Evolutionary conservation across 2,113 vertebrate genomes (phyloP).

Genomic region (Equus quagga): DNA sequence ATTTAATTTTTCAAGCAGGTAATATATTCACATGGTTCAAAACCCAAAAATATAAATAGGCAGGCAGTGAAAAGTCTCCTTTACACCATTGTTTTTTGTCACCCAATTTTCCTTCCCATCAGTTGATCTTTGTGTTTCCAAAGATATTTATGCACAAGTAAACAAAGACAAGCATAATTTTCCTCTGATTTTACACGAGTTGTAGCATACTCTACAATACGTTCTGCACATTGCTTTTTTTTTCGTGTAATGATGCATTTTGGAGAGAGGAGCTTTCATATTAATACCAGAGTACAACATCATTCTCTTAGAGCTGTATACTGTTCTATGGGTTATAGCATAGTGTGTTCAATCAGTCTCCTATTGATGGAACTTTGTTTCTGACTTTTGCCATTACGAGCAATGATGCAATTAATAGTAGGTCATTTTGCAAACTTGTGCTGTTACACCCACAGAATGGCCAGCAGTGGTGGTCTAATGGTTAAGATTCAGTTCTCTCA

Average conservation of each 20-base stretch:
- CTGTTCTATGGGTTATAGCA: background rate
- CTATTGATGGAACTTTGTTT: background rate
- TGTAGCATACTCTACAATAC: background rate
- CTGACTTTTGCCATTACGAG: background rate
- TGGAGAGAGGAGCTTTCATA: background rate
- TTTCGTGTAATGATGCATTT: background rate
- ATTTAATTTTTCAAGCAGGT: slow-evolving; percentile 30
- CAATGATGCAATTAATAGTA: background rate
- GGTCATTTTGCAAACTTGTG: background rate
- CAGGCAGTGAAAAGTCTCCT: background rate
- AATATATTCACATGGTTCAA: background rate
- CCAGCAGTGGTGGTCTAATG: no score
- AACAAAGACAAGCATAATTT: background rate
- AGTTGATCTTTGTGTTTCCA: background rate
- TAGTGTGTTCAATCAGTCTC: background rate
- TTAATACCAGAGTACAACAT: background rate
- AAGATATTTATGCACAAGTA: background rate
- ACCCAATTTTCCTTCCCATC: background rate
- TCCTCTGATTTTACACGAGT: background rate
- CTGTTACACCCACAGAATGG: background rate
- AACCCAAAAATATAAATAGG: background rate
- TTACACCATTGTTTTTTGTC: background rate
- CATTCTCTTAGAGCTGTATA: background rate
- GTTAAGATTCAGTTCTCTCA: no score
- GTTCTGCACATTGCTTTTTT: background rate